Base-by-base conservation (phyloP, 2,888 invertebrate genomes). In the Rhaphigaster nebulosa region DNA sequence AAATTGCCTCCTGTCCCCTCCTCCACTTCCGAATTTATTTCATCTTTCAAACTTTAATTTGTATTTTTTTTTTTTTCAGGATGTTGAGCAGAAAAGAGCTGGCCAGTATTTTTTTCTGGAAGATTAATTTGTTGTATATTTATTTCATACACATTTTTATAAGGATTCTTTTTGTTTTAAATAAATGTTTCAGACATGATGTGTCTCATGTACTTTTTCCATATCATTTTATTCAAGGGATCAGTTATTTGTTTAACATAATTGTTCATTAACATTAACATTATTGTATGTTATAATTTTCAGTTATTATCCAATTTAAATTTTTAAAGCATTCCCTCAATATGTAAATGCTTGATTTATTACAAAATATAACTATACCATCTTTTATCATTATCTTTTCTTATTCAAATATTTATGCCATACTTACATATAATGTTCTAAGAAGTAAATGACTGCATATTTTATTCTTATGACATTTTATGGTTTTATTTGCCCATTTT, bases 31-130 rank as follows among this genome's bases (percentile, higher is more conserved):
- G n/a, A n/a, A n/a, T n/a, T 20, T n/a, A 87, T 38, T 52, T 52
- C 18, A 50, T 38, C 34, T 52, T 60, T 60, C 12, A 13, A 60
- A 87, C 41, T 52, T 29, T 38, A 50, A 87, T 88, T 92, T 92
- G 92, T 92, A 93, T 93, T 93, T 92, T 92, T 92, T 92, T 93
- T 93, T 93, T 94, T 94, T 93, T 92, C 94, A 97, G 97, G 99
- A 99, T 94, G 96, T 97, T 93, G 99, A 99, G 93, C 99, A 99
- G 94, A 99, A 99, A 94, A 96, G 97, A 92, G 97, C 98, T 91
- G 99, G 99, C 91, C 99, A 99, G 95, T 99, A 97, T 94, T 99
- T 99, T 96, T 99, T 99, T 96, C 95, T 99, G 93, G 99, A 99
- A 94, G 99, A 99, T 94, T 98, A 92, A 92, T 45, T 89, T 89